Conservation (phyloP, 2,888 invertebrate species). For the Lydus trimaculatus region DNA sequence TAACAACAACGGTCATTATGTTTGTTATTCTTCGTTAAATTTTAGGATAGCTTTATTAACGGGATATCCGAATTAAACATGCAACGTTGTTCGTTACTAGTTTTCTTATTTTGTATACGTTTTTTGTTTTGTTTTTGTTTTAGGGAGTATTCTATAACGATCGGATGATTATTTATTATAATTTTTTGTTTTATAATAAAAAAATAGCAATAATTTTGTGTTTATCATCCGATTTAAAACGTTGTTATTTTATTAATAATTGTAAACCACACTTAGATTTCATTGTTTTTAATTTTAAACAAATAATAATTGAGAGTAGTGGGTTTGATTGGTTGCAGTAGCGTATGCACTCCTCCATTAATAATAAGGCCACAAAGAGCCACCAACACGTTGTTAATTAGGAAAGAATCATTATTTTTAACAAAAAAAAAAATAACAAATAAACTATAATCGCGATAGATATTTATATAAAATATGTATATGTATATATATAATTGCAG, state of each 20-base stretch:
- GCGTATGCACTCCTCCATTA: conserved; percentile 49
- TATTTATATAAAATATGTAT: conserved; percentile 47
- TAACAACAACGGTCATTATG: conserved; percentile 54
- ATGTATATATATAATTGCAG: conserved; percentile 39
- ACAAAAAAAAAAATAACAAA: too few species aligned
- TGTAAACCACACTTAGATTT: conserved; percentile 2
- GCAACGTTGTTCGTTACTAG: conserved; percentile 53
- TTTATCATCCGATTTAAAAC: neutral
- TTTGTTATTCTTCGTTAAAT: conserved; percentile 33
- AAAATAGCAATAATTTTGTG: conserved; percentile 3
- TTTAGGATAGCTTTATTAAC: conserved; percentile 49
- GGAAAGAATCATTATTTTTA: conserved; percentile 56
- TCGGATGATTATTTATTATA: neutral
- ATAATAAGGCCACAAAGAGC: conserved; percentile 38
- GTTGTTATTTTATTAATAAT: conserved; percentile 12
- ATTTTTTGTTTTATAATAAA: too few species aligned
- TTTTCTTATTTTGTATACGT: too few species aligned
- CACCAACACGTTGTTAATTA: conserved; percentile 57
- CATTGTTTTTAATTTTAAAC: too few species aligned
- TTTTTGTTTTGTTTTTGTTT: too few species aligned
- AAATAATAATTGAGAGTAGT: conserved; percentile 27
- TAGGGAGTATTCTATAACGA: neutral
- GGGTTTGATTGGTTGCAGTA: conserved; percentile 53
- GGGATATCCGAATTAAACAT: conserved; percentile 46
- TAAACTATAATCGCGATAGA: conserved; percentile 55